Percentiles rank a stretch among this genome's conserved stretches.
Conservation (phyloP, 2,113 vertebrate species). For the Camarhynchus parvulus region DNA sequence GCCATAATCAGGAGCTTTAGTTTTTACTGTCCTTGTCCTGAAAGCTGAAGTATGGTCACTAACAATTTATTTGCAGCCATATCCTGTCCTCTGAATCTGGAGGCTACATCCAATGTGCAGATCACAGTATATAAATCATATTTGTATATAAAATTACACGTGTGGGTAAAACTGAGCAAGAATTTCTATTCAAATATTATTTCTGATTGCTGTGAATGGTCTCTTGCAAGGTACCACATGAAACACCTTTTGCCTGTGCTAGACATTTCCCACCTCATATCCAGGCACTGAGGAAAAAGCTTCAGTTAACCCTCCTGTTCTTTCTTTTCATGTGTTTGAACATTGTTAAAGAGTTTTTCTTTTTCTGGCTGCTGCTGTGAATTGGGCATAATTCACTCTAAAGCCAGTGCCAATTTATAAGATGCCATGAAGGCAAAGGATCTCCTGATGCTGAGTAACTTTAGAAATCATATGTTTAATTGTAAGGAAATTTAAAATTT, state of each 20-base stretch:
- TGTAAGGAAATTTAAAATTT: not conserved
- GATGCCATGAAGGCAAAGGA: not conserved
- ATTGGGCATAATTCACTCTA: not conserved
- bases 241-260: not conserved
- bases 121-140: not conserved
- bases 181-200: not conserved
- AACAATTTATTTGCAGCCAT: not conserved
- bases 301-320: not conserved
- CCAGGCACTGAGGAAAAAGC: not conserved
- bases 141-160: rapidly evolving
- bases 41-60: not conserved
- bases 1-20: not conserved
- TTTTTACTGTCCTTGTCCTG: not conserved
- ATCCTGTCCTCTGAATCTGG: not conserved
- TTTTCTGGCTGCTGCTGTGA: not conserved
- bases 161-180: not conserved
- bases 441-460: not conserved
- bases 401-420: not conserved
- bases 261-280: not conserved
- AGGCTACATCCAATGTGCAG: not conserved
- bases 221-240: not conserved
- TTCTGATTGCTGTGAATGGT: not conserved
- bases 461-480: not conserved
- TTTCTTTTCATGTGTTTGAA: not conserved
- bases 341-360: not conserved